Base-by-base conservation (phyloP, 1,140 invertebrate species). In the Spodoptera litura region DNA sequence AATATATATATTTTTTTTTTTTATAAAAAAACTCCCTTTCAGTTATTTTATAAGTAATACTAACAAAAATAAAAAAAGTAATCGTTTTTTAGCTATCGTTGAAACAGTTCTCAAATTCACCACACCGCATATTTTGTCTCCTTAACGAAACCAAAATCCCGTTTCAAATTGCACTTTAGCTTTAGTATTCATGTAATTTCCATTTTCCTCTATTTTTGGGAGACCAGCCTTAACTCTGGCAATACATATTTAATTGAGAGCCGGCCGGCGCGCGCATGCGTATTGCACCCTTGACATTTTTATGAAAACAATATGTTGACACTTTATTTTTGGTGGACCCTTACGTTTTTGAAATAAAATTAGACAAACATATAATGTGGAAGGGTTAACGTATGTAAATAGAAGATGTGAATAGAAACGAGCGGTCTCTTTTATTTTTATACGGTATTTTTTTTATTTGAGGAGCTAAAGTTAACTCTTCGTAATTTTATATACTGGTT, bases 281-380 rank as follows among this genome's bases (percentile, higher is more conserved):
- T 58, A 27, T 5, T 62, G 10, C 0, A 10, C 1, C 6, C 31
- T 2, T 75, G 72, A 75, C 72, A 75, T 75, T 75, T 75, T 73
- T 73, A 73, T 73, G 55, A 73, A 38, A 75, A 75, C 72, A 75
- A 62, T 75, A 75, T 75, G 72, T 75, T 75, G 72, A 62, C 72
- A 75, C 58, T 75, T 75, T 75, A 52, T 62, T 75, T 62, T 62
- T 15, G 20, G 44, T 49, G 27, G 61, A 68, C 44, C 44, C 44
- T 31, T 75, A 25, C 44, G 59, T 27, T 75, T 62, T 15, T 12
- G 15, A 75, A 75, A 20, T 20, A 20, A 20, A 20, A 31, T 62
- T 44, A 62, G 20, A 49, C 44, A 27, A 49, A 74, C 38, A 15
- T 61, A 20, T 49, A 59, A 73, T 59, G 35, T 58, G 6, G 20